Evolutionary conservation across 1,140 invertebrate species (phyloP).

Genomic region (Triops longicaudatus): DNA sequence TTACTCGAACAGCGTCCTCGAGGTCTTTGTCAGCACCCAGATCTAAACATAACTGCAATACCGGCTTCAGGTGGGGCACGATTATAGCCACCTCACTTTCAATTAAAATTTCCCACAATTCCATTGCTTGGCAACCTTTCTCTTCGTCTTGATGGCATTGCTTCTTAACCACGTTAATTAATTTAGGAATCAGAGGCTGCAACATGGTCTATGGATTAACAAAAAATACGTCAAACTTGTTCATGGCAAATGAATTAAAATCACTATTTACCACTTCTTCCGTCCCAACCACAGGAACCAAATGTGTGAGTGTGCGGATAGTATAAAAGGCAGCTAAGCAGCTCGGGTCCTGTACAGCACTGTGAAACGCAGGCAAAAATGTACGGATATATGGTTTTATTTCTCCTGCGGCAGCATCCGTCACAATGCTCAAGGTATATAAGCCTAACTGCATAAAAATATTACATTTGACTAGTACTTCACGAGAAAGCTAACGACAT

Average conservation of each 20-base stretch:
- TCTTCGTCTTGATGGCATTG: conserved; percentile 48
- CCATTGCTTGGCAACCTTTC: conserved; percentile 54
- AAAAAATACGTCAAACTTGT: conserved; percentile 22
- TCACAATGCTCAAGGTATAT: conserved; percentile 54
- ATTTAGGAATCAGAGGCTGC: conserved; percentile 51
- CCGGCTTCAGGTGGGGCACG: conserved; percentile 52
- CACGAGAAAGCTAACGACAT: conserved; percentile 10
- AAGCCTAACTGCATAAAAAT: conserved; percentile 50
- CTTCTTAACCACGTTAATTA: conserved; percentile 50
- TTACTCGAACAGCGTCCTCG: conserved; percentile 52
- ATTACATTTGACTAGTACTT: conserved; percentile 24
- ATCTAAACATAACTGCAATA: conserved; percentile 58
- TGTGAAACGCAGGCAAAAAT: conserved; percentile 47
- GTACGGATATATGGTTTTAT: conserved; percentile 47
- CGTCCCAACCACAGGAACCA: conserved; percentile 48
- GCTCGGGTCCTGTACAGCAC: conserved; percentile 45
- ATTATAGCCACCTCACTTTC: conserved; percentile 56
- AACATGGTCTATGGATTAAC: conserved; percentile 45
- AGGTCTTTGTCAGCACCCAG: conserved; percentile 48
- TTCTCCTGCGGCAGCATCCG: conserved; percentile 50
- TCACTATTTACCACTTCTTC: conserved; percentile 48
- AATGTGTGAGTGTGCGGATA: conserved; percentile 50
- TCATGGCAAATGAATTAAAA: neutral
- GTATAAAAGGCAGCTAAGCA: conserved; percentile 50
- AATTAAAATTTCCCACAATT: conserved; percentile 61